phyloP scores from a whole-genome alignment of 2,113 vertebrate genomes.

The Serinus canaria region DNA sequence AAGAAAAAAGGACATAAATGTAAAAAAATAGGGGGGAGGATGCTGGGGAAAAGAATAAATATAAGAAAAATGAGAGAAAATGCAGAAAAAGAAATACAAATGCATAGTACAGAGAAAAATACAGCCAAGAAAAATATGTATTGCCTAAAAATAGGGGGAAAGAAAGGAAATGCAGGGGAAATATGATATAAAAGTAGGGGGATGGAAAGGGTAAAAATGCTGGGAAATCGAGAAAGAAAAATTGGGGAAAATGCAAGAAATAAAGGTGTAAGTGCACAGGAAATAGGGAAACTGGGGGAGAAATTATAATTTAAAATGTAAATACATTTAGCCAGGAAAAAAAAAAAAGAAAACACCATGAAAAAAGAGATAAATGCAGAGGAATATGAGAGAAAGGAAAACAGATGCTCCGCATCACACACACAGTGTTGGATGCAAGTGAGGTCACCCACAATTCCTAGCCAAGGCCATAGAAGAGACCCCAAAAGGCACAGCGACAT shows the following conservation, averaged over 20 bases:
- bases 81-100: neutral
- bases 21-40: neutral
- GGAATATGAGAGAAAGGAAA: neutral
- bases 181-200: neutral
- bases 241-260: neutral
- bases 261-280: neutral
- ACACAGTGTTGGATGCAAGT: conserved; percentile 39
- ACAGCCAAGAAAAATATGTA: neutral
- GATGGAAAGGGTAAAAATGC: neutral
- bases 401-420: neutral
- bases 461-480: neutral
- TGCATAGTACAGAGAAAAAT: neutral
- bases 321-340: neutral
- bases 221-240: neutral
- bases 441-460: conserved; percentile 55
- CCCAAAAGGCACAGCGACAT: conserved; percentile 63
- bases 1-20: neutral
- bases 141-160: neutral
- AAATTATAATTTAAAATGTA: neutral
- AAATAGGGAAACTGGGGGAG: neutral
- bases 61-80: neutral
- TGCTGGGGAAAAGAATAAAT: neutral
- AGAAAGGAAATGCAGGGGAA: neutral
- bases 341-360: too few relatives aligned
- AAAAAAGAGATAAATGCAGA: neutral